These are phyloP conservation scores for Hemichromis elongatus DNA, from an alignment of 2,113 vertebrate genomes.

Conservation along the genomic window DNA sequence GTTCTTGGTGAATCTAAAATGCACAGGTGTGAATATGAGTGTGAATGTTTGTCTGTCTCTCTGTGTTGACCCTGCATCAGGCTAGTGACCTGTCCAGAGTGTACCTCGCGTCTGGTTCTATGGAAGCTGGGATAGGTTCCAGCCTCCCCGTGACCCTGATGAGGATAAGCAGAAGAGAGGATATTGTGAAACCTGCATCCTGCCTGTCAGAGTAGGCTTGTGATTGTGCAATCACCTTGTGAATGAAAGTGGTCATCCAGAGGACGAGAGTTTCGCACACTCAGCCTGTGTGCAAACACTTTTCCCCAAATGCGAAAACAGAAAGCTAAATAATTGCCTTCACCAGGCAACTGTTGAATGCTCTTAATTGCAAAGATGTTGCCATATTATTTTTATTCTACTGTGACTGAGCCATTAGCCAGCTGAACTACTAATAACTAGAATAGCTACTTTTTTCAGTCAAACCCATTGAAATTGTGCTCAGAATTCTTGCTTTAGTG, in stretches of 20 bases:
- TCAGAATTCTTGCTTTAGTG: background rate
- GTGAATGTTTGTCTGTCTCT: background rate
- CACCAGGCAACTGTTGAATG: accelerated
- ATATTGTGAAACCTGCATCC: background rate
- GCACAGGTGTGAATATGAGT: background rate
- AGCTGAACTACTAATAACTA: background rate
- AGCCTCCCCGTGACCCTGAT: background rate
- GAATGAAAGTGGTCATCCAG: background rate
- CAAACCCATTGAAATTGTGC: background rate
- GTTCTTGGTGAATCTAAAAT: accelerated
- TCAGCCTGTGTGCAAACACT: background rate
- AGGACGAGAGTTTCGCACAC: background rate
- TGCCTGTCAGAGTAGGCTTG: background rate
- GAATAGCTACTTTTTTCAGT: background rate
- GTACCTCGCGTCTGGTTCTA: background rate
- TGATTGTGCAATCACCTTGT: background rate
- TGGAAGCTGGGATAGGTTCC: background rate
- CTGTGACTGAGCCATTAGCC: background rate
- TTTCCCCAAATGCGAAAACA: background rate
- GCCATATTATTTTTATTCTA: background rate
- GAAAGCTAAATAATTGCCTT: background rate
- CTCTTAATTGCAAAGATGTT: background rate
- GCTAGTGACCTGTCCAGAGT: background rate
- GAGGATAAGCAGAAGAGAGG: background rate
- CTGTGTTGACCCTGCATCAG: background rate